Evolutionary conservation across 2,113 vertebrate genomes (phyloP).

Genomic region (Neotragus pygmaeus): DNA sequence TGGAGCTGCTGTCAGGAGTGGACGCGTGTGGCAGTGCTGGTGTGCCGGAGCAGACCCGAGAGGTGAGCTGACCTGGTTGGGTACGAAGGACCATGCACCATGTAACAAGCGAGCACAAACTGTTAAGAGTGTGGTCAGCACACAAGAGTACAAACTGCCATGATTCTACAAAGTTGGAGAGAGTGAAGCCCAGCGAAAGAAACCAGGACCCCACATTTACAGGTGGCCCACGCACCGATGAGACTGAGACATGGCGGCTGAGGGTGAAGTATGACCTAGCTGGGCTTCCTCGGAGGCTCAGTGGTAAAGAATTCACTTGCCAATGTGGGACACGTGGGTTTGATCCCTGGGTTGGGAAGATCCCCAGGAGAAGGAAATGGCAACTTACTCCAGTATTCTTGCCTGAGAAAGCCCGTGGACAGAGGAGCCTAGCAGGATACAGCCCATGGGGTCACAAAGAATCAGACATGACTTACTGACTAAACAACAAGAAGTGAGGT

Average conservation of each 20-base stretch:
- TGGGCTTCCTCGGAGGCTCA: not conserved
- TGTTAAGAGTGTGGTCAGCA: not conserved
- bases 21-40: not conserved
- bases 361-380: not conserved
- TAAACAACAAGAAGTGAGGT: not conserved
- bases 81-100: not conserved
- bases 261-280: not conserved
- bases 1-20: not conserved
- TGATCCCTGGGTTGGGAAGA: not conserved
- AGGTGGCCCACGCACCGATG: not conserved
- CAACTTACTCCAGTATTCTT: not conserved
- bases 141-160: not conserved
- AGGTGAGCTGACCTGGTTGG: not conserved
- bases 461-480: not conserved
- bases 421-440: not conserved
- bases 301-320: not conserved
- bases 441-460: not conserved
- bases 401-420: not conserved
- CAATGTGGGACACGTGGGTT: not conserved
- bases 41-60: not conserved
- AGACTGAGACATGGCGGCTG: not conserved
- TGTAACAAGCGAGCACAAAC: not conserved
- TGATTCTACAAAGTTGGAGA: not conserved
- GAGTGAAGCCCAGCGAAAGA: not conserved
- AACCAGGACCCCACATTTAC: not conserved